Percentiles rank a stretch among this genome's conserved stretches.
Conservation (phyloP, 1,140 invertebrate species). For the Ips typographus region DNA sequence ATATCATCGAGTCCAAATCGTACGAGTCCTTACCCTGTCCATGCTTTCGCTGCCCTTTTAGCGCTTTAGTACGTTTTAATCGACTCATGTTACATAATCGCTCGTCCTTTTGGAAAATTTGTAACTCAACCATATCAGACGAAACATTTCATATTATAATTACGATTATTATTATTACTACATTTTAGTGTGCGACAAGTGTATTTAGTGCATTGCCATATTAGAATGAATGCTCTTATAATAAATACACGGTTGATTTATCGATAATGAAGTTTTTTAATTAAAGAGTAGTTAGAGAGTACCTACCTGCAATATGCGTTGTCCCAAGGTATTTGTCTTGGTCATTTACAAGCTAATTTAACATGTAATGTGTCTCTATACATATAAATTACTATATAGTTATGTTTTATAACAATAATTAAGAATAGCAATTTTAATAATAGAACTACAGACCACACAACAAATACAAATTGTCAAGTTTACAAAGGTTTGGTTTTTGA, state of each 20-base stretch:
- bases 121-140: conserved; percentile 22
- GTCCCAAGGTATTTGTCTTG: too few relatives aligned
- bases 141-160: conserved; percentile 17
- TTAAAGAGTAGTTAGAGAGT: background rate
- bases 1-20: background rate
- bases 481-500: too few relatives aligned
- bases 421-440: too few relatives aligned
- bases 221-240: conserved; percentile 5
- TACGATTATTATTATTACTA: background rate
- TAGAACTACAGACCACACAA: too few relatives aligned
- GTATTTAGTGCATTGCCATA: conserved; percentile 21
- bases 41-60: background rate
- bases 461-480: too few relatives aligned
- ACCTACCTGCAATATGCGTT: too few relatives aligned
- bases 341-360: too few relatives aligned
- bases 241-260: conserved; percentile 1
- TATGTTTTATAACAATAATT: too few relatives aligned
- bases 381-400: too few relatives aligned
- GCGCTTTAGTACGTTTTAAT: background rate
- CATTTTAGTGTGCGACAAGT: conserved; percentile 15
- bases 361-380: too few relatives aligned
- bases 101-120: background rate
- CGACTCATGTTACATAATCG: too few relatives aligned
- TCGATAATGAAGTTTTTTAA: too few relatives aligned
- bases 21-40: background rate